These are phyloP conservation scores for Drosophila colorata DNA, from an alignment of 2,888 invertebrate species.

Conservation along the genomic window DNA sequence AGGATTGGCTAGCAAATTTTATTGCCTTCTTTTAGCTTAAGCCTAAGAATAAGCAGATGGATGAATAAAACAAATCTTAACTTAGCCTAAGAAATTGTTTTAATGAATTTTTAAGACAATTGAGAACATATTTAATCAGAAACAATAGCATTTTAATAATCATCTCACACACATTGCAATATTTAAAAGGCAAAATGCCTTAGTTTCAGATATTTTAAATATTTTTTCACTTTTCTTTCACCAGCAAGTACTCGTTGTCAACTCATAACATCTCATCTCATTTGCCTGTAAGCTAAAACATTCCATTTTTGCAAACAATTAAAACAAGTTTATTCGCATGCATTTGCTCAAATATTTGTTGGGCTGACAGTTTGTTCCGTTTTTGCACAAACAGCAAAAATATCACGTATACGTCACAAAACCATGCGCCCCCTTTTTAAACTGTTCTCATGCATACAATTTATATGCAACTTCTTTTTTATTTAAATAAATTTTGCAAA, in stretches of 20 bases:
- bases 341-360: constrained; percentile 25
- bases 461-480: constrained; percentile 58
- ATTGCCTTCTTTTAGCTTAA: neutral
- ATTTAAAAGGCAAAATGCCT: no score
- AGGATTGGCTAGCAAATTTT: neutral
- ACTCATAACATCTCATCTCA: no score
- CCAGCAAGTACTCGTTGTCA: no score
- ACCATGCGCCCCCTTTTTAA: constrained; percentile 19
- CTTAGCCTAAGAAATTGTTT: no score
- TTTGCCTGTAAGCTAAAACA: constrained; percentile 1
- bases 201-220: neutral
- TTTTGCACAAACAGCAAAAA: constrained; percentile 32
- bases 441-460: constrained; percentile 51
- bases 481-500: constrained; percentile 73
- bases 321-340: constrained; percentile 15
- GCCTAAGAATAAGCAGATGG: no score
- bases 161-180: no score
- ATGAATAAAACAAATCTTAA: no score
- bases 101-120: no score
- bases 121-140: no score
- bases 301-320: constrained; percentile 12
- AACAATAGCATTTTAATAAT: no score
- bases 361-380: constrained; percentile 11
- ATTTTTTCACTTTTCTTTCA: neutral
- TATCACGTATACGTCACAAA: constrained; percentile 51